Percentiles rank a stretch among this genome's conserved stretches.
These are phyloP conservation scores for Meteorus sp. DNA, from an alignment of 1,140 invertebrate genomes.

Conservation along the genomic window DNA sequence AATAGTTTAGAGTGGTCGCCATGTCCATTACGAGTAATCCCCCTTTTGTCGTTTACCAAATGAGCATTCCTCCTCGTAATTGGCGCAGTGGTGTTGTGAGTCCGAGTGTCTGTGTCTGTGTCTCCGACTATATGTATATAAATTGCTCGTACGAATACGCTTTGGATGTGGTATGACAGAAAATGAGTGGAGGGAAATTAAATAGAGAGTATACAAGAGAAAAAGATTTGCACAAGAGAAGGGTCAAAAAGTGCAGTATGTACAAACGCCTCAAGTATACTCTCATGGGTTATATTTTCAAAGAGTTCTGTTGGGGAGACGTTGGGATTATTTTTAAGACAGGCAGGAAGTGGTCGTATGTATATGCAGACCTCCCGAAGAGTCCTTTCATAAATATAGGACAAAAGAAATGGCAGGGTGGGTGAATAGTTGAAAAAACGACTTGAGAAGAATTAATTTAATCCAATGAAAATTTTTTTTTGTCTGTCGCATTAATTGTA, in stretches of 20 bases:
- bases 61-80: conserved; percentile 33
- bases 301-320: too few relatives aligned
- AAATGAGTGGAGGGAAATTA: conserved; percentile 2
- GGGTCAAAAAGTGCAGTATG: conserved; percentile 1
- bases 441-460: too few relatives aligned
- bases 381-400: conserved; percentile 1
- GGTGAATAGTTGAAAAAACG: too few relatives aligned
- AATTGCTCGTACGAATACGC: too few relatives aligned
- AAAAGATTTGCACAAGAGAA: background rate
- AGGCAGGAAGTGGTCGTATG: conserved; percentile 28
- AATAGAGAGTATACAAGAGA: conserved; percentile 12
- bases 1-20: conserved; percentile 29
- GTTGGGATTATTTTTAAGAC: background rate
- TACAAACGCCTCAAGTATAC: conserved; percentile 14
- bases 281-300: too few relatives aligned
- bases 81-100: conserved; percentile 27
- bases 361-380: conserved; percentile 22
- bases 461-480: too few relatives aligned
- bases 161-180: too few relatives aligned
- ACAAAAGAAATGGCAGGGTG: conserved; percentile 20
- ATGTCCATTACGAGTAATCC: conserved; percentile 27
- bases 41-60: conserved; percentile 25
- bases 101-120: too few relatives aligned
- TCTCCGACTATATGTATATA: too few relatives aligned
- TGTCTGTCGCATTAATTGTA: too few relatives aligned